Conservation (phyloP, 2,797 vertebrate genomes). For the Euthynnus affinis region DNA sequence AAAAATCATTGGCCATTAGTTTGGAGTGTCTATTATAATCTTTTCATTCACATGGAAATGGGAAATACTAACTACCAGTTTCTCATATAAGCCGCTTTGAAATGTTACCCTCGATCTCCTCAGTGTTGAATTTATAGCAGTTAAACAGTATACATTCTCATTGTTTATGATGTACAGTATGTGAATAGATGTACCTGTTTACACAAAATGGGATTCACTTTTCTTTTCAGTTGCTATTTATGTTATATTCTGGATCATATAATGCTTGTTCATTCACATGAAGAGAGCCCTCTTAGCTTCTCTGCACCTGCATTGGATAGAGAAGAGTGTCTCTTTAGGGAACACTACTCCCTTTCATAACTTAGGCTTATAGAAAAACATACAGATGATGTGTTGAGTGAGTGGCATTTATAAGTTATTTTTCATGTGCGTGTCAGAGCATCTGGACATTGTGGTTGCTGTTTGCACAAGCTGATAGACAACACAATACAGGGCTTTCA, state of each 20-base stretch:
- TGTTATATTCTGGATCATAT: conserved; percentile 7
- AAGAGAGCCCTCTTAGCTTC: conserved; percentile 6
- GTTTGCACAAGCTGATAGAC: conserved; percentile 12
- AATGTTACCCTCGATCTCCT: conserved; percentile 31
- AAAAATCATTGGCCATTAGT: conserved; percentile 60
- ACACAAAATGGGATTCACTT: conserved; percentile 25
- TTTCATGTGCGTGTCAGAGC: conserved; percentile 26
- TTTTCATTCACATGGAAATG: conserved; percentile 49
- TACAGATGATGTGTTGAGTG: conserved; percentile 50
- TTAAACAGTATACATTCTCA: conserved; percentile 36
- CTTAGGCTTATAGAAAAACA: conserved; percentile 18
- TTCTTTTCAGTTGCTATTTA: conserved; percentile 17
- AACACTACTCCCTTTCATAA: conserved; percentile 57
- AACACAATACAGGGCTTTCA: conserved; percentile 12
- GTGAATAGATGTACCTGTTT: conserved; percentile 1
- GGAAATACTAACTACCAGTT: conserved; percentile 42
- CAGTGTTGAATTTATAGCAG: conserved; percentile 6
- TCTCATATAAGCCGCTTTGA: conserved; percentile 26
- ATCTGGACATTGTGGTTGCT: conserved; percentile 10
- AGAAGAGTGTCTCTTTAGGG: conserved; percentile 24
- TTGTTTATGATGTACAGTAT: conserved; percentile 12
- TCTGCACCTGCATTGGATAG: conserved; percentile 46
- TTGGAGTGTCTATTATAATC: conserved; percentile 49
- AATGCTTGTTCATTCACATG: background rate
- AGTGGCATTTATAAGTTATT: conserved; percentile 29